These are phyloP conservation scores for Calonectris borealis DNA, from an alignment of 2,113 vertebrate genomes.

Conservation along the genomic window DNA sequence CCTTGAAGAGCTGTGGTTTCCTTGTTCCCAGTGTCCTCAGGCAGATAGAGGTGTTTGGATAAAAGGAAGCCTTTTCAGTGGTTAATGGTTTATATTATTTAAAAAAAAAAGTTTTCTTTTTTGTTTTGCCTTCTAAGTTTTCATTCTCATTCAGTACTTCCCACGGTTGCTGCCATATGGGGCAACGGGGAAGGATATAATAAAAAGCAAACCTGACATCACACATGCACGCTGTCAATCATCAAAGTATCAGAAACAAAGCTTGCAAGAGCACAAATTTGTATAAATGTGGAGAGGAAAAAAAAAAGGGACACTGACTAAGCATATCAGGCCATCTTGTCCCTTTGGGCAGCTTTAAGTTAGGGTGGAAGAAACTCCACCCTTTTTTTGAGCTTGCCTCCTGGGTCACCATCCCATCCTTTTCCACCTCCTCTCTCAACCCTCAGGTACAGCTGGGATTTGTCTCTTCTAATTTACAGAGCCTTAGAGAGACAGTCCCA, in stretches of 20 bases:
- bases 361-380: neutral
- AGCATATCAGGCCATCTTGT: neutral
- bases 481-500: neutral
- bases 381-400: neutral
- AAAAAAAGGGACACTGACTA: neutral
- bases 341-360: neutral
- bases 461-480: neutral
- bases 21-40: constrained; percentile 50
- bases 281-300: neutral
- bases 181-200: neutral
- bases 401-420: neutral
- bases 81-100: constrained; percentile 20
- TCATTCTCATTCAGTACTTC: constrained; percentile 16
- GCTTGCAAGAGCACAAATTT: constrained; percentile 42
- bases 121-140: neutral
- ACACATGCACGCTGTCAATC: constrained; percentile 41
- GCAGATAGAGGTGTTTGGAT: constrained; percentile 35
- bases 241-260: constrained; percentile 60
- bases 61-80: constrained; percentile 58
- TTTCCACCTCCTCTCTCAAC: neutral
- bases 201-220: constrained; percentile 57
- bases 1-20: neutral
- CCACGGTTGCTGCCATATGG: neutral
- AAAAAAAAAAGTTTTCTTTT: neutral
- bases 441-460: neutral